Conservation (phyloP, 2,113 vertebrate genomes). For the Thermophis baileyi region DNA sequence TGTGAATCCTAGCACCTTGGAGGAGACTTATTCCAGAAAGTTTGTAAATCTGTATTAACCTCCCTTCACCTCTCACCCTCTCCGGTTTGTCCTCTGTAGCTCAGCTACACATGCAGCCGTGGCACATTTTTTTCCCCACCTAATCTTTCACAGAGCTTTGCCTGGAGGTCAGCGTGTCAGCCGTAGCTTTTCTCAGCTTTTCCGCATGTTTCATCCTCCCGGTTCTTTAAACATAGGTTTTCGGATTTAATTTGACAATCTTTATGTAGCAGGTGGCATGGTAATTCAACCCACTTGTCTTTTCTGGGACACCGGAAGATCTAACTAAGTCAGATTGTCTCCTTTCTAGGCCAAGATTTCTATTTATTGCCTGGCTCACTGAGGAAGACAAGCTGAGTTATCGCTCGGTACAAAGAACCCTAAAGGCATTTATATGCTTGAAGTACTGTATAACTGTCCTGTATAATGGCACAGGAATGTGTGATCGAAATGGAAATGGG, state of each 20-base stretch:
- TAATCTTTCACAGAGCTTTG: constrained; percentile 14
- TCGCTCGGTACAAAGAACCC: constrained; percentile 74
- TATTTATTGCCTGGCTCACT: constrained; percentile 84
- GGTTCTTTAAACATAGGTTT: constrained; percentile 49
- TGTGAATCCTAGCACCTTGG: background rate
- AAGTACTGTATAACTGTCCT: constrained; percentile 49
- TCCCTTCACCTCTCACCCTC: constrained; percentile 6
- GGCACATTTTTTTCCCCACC: constrained; percentile 21
- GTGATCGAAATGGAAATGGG: constrained; percentile 16
- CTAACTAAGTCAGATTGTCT: constrained; percentile 87
- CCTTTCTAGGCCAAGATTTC: constrained; percentile 62
- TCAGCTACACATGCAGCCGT: background rate
- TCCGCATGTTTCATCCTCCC: constrained; percentile 29
- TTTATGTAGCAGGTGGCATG: constrained; percentile 69
- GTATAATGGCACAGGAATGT: constrained; percentile 32
- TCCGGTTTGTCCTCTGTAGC: constrained; percentile 4
- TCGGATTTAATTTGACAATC: constrained; percentile 75
- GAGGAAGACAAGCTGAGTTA: constrained; percentile 87
- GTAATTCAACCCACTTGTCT: constrained; percentile 89
- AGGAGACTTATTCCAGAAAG: background rate
- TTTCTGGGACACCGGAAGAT: constrained; percentile 80
- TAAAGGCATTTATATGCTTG: constrained; percentile 67
- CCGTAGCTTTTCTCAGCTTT: constrained; percentile 50
- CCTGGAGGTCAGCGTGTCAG: constrained; percentile 38
- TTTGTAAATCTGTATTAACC: constrained; percentile 36